Conservation (phyloP, 2,797 vertebrate genomes). For the Leucoraja ocellata region DNA sequence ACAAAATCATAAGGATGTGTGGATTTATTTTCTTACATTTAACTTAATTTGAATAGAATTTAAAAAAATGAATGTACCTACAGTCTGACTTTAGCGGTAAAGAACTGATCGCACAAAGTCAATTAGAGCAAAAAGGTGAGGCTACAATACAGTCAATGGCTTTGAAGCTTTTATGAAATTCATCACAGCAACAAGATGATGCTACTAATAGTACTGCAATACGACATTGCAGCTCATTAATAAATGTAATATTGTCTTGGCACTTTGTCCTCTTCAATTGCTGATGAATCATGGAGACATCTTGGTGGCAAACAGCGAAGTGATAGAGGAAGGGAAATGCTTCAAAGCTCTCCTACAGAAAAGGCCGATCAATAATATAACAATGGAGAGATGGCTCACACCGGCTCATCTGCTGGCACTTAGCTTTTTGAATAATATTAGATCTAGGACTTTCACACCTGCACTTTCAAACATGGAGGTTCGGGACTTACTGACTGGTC, state of each 20-base stretch:
- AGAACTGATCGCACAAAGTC: not conserved
- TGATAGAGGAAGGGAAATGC: not conserved
- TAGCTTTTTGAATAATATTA: too few relatives aligned
- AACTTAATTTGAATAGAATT: not conserved
- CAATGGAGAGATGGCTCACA: not conserved
- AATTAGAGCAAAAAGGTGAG: not conserved
- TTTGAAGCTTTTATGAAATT: not conserved
- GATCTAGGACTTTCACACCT: too few relatives aligned
- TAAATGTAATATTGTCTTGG: not conserved
- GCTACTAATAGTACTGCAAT: not conserved
- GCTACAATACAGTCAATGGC: not conserved
- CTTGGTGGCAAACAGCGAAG: not conserved
- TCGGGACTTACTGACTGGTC: too few relatives aligned
- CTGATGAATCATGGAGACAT: not conserved
- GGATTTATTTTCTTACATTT: not conserved
- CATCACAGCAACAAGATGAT: conserved; percentile 2
- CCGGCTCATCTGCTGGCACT: too few relatives aligned
- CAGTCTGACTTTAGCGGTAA: not conserved
- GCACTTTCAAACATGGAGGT: too few relatives aligned
- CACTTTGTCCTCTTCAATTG: not conserved
- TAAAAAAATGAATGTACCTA: not conserved
- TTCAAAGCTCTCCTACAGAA: not conserved
- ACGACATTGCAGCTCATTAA: not conserved
- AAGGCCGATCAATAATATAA: not conserved
- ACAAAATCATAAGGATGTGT: not conserved